These are phyloP conservation scores for Poeciliopsis infans DNA, from an alignment of 2,797 vertebrate genomes.

Conservation along the genomic window DNA sequence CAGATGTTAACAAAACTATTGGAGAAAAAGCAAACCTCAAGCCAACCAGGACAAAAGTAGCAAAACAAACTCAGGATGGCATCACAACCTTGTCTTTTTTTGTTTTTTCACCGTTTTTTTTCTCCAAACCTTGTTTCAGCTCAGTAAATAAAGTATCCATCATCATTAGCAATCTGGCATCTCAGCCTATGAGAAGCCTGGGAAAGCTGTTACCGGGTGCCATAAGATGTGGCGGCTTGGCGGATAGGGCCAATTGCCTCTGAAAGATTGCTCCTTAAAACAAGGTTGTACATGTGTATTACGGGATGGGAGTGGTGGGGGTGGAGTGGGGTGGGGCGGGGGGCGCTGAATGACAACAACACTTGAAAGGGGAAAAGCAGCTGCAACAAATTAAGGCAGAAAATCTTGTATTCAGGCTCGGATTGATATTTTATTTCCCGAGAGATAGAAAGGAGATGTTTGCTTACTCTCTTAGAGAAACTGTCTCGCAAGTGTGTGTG, in stretches of 20 bases:
- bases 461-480: slow-evolving; percentile 25
- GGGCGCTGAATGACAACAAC: slow-evolving; percentile 10
- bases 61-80: slow-evolving; percentile 16
- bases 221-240: slow-evolving; percentile 49
- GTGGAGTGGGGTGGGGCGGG: slow-evolving; percentile 16
- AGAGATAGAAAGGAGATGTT: slow-evolving; percentile 27
- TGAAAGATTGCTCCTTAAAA: slow-evolving; percentile 71
- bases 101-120: slow-evolving; percentile 31
- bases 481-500: not conserved
- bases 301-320: slow-evolving; percentile 16
- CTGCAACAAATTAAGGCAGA: slow-evolving; percentile 42
- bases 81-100: not conserved
- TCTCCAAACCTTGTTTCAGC: slow-evolving; percentile 66
- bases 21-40: slow-evolving; percentile 16
- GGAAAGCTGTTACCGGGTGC: slow-evolving; percentile 70
- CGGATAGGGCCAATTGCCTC: slow-evolving; percentile 71
- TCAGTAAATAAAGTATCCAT: slow-evolving; percentile 77
- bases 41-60: slow-evolving; percentile 30
- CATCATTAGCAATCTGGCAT: slow-evolving; percentile 70
- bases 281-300: slow-evolving; percentile 61
- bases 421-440: slow-evolving; percentile 50
- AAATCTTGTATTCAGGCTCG: slow-evolving; percentile 34
- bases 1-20: not conserved
- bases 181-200: slow-evolving; percentile 58
- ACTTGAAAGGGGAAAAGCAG: slow-evolving; percentile 11